These are phyloP conservation scores for Rhagonycha fulva DNA, from an alignment of 2,888 invertebrate species.

Conservation along the genomic window DNA sequence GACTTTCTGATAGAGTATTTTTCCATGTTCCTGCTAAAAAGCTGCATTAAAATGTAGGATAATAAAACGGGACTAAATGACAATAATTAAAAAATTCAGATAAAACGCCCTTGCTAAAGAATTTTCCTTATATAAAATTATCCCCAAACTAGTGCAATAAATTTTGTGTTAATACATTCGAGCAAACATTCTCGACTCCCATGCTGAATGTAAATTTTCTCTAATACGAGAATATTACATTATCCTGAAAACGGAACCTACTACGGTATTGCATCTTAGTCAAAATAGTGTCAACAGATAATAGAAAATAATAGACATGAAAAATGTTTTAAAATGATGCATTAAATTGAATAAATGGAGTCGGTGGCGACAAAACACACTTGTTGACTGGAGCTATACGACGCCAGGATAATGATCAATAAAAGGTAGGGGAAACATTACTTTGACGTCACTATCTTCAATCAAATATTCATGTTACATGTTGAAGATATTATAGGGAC, in stretches of 20 bases:
- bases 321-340: constrained; percentile 7
- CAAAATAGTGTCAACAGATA: background rate
- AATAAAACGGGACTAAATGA: background rate
- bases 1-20: background rate
- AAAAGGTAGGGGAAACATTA: constrained; percentile 24
- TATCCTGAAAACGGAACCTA: background rate
- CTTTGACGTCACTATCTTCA: constrained; percentile 34
- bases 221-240: background rate
- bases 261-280: background rate
- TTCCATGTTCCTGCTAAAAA: background rate
- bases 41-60: background rate
- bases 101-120: background rate
- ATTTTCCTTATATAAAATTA: background rate
- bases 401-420: constrained; percentile 36
- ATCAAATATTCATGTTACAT: constrained; percentile 12
- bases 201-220: background rate
- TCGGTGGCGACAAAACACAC: constrained; percentile 31
- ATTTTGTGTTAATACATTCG: background rate
- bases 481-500: background rate
- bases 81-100: background rate
- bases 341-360: constrained; percentile 19
- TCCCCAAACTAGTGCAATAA: background rate
- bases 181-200: background rate
- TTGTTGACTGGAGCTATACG: constrained; percentile 40
- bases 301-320: background rate